Base-by-base conservation (phyloP, 2,797 vertebrate species). In the Taenioides sp. region DNA sequence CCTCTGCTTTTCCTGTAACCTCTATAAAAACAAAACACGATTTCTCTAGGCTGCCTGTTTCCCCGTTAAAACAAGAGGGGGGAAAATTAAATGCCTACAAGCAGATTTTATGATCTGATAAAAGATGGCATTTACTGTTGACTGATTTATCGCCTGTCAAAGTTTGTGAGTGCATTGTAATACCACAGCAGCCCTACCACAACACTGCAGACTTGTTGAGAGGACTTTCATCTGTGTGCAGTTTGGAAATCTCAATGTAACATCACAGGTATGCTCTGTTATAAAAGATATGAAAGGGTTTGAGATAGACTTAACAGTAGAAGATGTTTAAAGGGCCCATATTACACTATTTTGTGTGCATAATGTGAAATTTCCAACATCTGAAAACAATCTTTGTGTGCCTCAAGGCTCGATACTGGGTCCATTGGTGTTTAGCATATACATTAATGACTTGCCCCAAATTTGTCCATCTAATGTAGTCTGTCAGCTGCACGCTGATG, bases 71-170 rank as follows among this genome's bases (percentile, higher is more conserved):
- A 85, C 77, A 88, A 87, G 77, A 87, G 83, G 71, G 82, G 85
- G 79, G 76, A 37, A 78, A 90, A 90, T 90, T 92, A 93, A 93
- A 93, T 91, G 92, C 89, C 92, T 90, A 91, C 91, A 89, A 93
- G 91, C 91, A 88, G 85, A 89, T 90, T 94, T 94, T 92, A 93
- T 93, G 92, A 93, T 94, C 92, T 91, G 93, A 93, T 93, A 94
- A 94, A 94, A 90, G 88, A 90, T 83, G 89, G 80, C 91, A 89
- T 94, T 93, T 94, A 93, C 86, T 87, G 86, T 91, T 90, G 90
- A 92, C 86, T 94, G 93, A 95, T 93, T 92, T 92, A 93, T 85
- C 73, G 81, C 86, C 89, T 92, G 92, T 85, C 92, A 91, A 80
- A 91, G 87, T 91, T 92, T 88, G 88, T 84, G 87, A 92, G 89